Conservation (phyloP, 2,797 vertebrate genomes). For the Liasis olivaceus region DNA sequence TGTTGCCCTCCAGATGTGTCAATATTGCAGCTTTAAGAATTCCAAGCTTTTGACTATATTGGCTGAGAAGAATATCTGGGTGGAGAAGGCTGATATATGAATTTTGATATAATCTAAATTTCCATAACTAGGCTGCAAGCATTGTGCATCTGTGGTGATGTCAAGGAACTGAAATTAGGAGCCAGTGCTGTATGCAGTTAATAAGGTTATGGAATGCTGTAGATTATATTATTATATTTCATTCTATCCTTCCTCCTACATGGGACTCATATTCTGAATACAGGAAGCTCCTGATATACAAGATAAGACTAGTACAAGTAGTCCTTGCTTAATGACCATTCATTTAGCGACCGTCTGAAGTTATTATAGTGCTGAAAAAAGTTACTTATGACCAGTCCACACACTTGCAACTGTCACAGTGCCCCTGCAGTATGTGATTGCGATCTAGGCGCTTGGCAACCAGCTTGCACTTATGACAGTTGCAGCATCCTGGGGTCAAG, state of each 20-base stretch:
- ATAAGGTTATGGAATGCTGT: neutral
- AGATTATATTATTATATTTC: neutral
- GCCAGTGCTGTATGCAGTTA: neutral
- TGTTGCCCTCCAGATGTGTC: neutral
- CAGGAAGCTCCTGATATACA: neutral
- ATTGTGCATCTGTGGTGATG: rapidly evolving
- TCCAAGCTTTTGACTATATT: neutral
- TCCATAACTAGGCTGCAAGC: neutral
- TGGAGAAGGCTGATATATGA: neutral
- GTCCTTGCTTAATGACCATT: no score
- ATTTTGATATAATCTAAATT: neutral
- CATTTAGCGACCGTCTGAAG: no score
- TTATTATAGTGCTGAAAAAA: no score
- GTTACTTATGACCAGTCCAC: no score
- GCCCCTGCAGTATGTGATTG: no score
- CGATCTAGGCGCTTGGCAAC: no score
- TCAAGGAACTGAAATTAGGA: neutral
- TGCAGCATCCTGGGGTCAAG: no score
- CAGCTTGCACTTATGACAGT: no score
- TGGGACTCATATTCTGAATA: neutral
- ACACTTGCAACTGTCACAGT: no score
- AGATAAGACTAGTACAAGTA: neutral
- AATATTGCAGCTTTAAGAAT: neutral
- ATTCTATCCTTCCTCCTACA: neutral
- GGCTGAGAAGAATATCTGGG: neutral